phyloP scores from a whole-genome alignment of 2,888 invertebrate species.

The Melipona beecheii region DNA sequence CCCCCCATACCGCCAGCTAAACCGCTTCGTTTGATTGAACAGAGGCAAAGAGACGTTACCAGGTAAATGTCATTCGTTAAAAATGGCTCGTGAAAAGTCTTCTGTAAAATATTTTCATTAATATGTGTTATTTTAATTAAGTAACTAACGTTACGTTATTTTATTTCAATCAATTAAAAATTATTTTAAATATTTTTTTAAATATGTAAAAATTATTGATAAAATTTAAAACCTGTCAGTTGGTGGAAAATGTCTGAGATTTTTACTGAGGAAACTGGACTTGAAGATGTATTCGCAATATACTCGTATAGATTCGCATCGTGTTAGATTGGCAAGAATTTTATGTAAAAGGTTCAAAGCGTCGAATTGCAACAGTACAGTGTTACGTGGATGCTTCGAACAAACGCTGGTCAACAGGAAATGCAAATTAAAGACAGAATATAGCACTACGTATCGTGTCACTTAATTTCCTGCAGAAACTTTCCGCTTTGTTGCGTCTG shows the following conservation, averaged over 20 bases:
- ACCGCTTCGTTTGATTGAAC: constrained; percentile 84
- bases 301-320: no score
- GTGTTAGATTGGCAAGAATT: background rate
- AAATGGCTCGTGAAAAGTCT: background rate
- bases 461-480: constrained; percentile 54
- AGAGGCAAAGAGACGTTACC: constrained; percentile 80
- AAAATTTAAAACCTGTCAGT: no score
- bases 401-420: constrained; percentile 39
- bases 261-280: no score
- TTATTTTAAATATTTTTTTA: no score
- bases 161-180: no score
- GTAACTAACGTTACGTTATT: no score
- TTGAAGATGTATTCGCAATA: background rate
- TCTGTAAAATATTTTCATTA: no score
- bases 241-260: no score
- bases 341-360: background rate
- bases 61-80: constrained; percentile 70
- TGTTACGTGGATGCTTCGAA: constrained; percentile 34
- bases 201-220: no score
- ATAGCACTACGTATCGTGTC: constrained; percentile 43
- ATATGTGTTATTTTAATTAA: no score
- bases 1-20: constrained; percentile 86
- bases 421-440: constrained; percentile 52
- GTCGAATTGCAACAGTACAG: constrained; percentile 13
- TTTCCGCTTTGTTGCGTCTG: constrained; percentile 53